phyloP scores from a whole-genome alignment of 2,888 invertebrate species.

The Iphiclides podalirius region DNA sequence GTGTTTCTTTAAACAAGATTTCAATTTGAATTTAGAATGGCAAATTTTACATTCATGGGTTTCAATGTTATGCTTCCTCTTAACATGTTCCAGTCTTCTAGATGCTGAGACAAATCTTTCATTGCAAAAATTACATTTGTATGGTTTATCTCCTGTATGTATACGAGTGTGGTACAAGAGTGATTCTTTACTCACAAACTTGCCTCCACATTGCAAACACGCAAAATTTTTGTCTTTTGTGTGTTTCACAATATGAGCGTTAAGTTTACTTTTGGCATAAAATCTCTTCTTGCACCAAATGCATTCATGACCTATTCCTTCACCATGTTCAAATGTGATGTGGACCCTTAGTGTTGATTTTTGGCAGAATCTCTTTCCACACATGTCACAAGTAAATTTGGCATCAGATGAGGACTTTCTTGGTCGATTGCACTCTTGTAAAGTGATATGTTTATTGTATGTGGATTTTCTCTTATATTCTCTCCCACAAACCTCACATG shows the following conservation, averaged over 20 bases:
- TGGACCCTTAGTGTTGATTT: conserved; percentile 20
- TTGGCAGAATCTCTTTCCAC: conserved; percentile 13
- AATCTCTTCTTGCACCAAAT: conserved; percentile 61
- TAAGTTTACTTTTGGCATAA: conserved; percentile 56
- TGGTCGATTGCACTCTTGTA: not conserved
- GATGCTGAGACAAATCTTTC: conserved; percentile 60
- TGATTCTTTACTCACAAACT: conserved; percentile 60
- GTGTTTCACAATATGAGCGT: conserved; percentile 60
- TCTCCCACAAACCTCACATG: conserved; percentile 8
- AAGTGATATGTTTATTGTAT: not conserved
- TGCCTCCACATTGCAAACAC: conserved; percentile 60
- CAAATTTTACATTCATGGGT: conserved; percentile 42
- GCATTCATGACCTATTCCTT: conserved; percentile 50
- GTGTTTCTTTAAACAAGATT: conserved; percentile 34
- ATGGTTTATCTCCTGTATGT: conserved; percentile 66
- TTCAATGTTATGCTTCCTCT: conserved; percentile 40
- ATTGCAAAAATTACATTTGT: conserved; percentile 56
- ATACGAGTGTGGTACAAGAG: conserved; percentile 56
- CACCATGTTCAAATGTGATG: conserved; percentile 47
- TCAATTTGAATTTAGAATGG: conserved; percentile 34
- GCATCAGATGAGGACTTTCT: conserved; percentile 5
- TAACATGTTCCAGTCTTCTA: conserved; percentile 56
- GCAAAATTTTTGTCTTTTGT: conserved; percentile 60
- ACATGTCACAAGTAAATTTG: conserved; percentile 3
- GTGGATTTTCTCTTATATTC: conserved; percentile 4